Percentiles rank a stretch among this genome's conserved stretches.
Conservation (phyloP, 2,797 vertebrate species). For the Malurus splendens region DNA sequence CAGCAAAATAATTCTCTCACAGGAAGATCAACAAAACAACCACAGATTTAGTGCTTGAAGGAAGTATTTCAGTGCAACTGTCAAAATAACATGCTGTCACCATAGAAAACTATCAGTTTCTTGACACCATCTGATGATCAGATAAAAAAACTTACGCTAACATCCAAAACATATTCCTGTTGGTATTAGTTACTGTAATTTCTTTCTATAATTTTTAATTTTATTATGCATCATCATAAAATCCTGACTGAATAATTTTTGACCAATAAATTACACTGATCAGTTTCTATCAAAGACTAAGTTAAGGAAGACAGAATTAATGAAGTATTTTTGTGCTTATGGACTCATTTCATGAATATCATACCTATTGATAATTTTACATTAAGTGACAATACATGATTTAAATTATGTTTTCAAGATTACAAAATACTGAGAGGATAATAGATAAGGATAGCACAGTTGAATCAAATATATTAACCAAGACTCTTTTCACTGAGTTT, state of each 20-base stretch:
- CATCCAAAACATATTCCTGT: not conserved
- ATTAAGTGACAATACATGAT: not conserved
- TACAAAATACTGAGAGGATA: not conserved
- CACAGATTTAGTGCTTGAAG: not conserved
- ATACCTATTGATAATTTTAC: not conserved
- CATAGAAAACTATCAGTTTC: not conserved
- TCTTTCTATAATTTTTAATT: not conserved
- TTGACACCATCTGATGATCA: not conserved
- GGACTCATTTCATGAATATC: not conserved
- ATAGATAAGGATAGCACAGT: not conserved
- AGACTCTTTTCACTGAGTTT: not conserved
- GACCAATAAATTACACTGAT: not conserved
- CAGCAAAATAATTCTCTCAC: not conserved
- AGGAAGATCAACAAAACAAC: not conserved
- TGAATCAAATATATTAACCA: not conserved
- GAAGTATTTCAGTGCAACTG: not conserved
- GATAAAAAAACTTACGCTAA: not conserved
- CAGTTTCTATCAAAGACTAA: not conserved
- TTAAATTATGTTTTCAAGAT: not conserved
- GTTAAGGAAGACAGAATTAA: not conserved
- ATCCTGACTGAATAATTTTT: not conserved
- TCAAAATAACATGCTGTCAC: not conserved
- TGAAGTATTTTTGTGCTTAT: not conserved
- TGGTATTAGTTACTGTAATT: not conserved
- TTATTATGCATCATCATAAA: not conserved